Evolutionary conservation across 2,113 vertebrate genomes (phyloP).

Genomic region (Chaenogobius annularis): DNA sequence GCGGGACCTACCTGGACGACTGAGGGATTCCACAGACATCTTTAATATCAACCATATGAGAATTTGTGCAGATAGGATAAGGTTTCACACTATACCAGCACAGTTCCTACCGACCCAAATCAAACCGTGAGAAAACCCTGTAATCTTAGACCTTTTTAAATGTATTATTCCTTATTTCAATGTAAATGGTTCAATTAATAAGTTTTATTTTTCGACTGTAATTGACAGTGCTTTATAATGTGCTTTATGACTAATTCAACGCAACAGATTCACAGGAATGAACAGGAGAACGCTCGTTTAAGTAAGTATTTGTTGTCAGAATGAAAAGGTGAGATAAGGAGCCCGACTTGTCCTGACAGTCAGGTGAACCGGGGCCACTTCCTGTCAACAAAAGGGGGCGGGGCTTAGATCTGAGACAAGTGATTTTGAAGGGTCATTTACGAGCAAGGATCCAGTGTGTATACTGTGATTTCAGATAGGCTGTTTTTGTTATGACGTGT

Average conservation of each 20-base stretch:
- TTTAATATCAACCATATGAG: too few relatives aligned
- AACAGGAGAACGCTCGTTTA: neutral
- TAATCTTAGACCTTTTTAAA: too few relatives aligned
- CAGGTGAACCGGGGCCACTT: conserved; percentile 11
- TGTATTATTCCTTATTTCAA: too few relatives aligned
- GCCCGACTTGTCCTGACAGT: neutral
- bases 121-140: too few relatives aligned
- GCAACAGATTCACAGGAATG: neutral
- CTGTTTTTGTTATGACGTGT: conserved; percentile 74
- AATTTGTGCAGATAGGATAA: too few relatives aligned
- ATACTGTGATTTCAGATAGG: conserved; percentile 43
- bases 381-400: conserved; percentile 28
- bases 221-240: neutral
- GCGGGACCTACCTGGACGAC: too few relatives aligned
- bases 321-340: conserved; percentile 16
- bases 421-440: conserved; percentile 62
- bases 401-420: conserved; percentile 14
- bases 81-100: too few relatives aligned
- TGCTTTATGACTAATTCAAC: neutral
- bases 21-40: too few relatives aligned
- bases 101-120: too few relatives aligned
- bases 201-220: too few relatives aligned
- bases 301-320: conserved; percentile 10
- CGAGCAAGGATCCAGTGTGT: conserved; percentile 59
- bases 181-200: too few relatives aligned